Evolutionary conservation across 2,888 invertebrate species (phyloP).

Genomic region (Itoplectis maculator): DNA sequence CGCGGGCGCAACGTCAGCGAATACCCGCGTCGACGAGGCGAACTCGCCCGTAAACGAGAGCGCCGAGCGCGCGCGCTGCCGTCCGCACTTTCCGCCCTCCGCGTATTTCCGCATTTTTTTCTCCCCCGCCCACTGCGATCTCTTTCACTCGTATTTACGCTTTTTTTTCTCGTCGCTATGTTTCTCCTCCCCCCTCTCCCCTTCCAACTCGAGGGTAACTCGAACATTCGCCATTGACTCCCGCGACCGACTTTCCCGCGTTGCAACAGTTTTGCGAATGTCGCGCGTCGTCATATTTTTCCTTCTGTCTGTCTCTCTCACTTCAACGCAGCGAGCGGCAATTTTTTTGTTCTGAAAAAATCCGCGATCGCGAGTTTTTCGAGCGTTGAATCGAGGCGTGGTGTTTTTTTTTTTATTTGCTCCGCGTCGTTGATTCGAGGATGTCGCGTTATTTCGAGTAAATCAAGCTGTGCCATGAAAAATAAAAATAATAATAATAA

Average conservation of each 20-base stretch:
- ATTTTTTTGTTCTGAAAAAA: neutral
- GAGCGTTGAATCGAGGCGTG: too few species aligned
- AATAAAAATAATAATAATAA: neutral
- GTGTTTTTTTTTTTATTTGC: neutral
- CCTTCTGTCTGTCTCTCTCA: too few species aligned
- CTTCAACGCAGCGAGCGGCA: neutral
- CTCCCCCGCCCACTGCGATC: neutral
- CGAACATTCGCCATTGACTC: conserved; percentile 3
- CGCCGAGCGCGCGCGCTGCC: neutral
- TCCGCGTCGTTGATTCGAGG: neutral
- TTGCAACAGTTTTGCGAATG: neutral
- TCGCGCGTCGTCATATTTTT: neutral
- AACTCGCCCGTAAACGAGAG: conserved; percentile 44
- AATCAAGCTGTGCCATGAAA: too few species aligned
- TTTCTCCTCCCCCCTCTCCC: neutral
- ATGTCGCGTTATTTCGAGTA: neutral
- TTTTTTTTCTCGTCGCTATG: conserved; percentile 23
- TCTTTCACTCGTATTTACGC: conserved; percentile 10
- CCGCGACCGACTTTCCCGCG: neutral
- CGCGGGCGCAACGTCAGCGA: conserved; percentile 36
- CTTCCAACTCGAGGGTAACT: too few species aligned
- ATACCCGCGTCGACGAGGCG: conserved; percentile 20
- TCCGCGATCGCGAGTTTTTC: neutral
- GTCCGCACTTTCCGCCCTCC: conserved; percentile 1
- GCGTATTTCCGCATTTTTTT: neutral